phyloP scores from a whole-genome alignment of 2,797 vertebrate genomes.

The Numenius phaeopus region DNA sequence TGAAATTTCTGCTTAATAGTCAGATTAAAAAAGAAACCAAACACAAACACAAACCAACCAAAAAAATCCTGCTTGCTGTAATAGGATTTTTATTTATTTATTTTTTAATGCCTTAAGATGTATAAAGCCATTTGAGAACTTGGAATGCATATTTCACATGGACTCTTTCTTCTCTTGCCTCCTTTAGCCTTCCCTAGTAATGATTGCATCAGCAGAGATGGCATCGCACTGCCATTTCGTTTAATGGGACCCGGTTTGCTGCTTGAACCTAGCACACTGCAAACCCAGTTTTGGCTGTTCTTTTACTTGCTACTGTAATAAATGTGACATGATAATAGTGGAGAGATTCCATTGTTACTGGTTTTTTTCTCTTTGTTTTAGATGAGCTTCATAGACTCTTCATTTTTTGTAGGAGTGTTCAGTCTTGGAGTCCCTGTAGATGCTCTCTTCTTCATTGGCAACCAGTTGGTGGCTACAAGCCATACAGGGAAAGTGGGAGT shows the following conservation, averaged over 20 bases:
- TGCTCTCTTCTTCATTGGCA: slow-evolving; percentile 98
- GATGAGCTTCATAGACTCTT: background rate
- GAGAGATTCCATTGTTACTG: background rate
- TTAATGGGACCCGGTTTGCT: background rate
- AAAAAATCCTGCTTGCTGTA: background rate
- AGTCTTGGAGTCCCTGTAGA: slow-evolving; percentile 96
- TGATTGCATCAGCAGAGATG: background rate
- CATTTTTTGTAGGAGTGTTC: slow-evolving; percentile 87
- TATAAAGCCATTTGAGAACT: background rate
- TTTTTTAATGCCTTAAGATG: background rate
- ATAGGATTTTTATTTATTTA: background rate
- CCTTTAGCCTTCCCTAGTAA: background rate
- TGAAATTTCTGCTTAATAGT: background rate
- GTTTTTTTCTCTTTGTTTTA: background rate
- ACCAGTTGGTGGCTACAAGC: slow-evolving; percentile 96
- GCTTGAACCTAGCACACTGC: background rate
- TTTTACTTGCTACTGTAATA: background rate
- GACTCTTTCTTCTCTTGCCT: background rate
- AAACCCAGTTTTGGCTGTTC: background rate
- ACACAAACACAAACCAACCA: background rate
- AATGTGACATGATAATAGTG: background rate
- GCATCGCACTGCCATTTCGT: background rate
- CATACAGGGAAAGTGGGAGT: slow-evolving; percentile 99
- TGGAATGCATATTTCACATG: background rate
- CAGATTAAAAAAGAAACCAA: background rate